These are phyloP conservation scores for Thomomys bottae DNA, from an alignment of 2,113 vertebrate species.

Conservation along the genomic window DNA sequence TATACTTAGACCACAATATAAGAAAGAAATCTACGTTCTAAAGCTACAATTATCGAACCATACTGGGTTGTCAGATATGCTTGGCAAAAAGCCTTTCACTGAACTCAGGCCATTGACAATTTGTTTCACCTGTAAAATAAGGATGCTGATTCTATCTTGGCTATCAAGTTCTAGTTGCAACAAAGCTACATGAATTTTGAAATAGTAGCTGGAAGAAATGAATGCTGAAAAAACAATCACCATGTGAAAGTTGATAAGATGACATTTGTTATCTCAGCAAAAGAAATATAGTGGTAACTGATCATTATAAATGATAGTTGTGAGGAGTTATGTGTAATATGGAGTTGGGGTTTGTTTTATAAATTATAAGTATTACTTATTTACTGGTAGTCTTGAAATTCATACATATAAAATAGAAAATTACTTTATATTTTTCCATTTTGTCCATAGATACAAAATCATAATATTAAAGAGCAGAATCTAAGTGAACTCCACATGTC, in stretches of 20 bases:
- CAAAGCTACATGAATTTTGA: background rate
- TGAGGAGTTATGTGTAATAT: background rate
- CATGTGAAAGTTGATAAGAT: background rate
- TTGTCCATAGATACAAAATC: background rate
- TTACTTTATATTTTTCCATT: background rate
- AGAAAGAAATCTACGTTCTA: background rate
- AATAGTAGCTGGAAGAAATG: constrained; percentile 17
- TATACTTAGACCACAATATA: background rate
- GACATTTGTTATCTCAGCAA: background rate
- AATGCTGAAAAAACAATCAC: constrained; percentile 2
- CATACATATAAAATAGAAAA: background rate
- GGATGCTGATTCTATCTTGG: background rate
- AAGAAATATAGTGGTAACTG: background rate
- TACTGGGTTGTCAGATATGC: background rate
- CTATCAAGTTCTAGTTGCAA: background rate
- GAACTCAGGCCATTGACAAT: background rate
- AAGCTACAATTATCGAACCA: background rate
- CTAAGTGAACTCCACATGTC: background rate
- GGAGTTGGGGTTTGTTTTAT: no score
- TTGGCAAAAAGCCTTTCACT: background rate
- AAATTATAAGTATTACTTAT: no score
- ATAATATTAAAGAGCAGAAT: background rate
- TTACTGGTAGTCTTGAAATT: background rate
- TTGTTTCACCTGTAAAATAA: constrained; percentile 8
- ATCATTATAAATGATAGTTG: background rate